Base-by-base conservation (phyloP, 2,888 invertebrate species). In the Erebia ligea region DNA sequence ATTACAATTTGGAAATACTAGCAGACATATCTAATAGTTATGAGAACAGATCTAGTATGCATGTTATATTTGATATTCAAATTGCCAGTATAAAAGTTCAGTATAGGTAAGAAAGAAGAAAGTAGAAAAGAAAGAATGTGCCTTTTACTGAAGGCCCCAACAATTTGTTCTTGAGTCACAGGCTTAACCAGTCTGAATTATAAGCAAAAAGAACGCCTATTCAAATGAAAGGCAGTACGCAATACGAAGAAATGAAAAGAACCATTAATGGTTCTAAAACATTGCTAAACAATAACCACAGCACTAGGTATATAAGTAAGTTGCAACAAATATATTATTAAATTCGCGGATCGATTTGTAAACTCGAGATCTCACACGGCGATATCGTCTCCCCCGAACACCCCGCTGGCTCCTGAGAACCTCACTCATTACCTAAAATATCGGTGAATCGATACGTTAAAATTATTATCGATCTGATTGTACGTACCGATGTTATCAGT, bases 281-380 rank as follows among this genome's bases (percentile, higher is more conserved):
- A 21, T 62, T 62, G 8, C 13, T 48, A 52, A 64, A 64, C 17
- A 64, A 65, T 57, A 61, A 57, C 50, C 11, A 4, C 15, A 34
- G 48, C 40, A 59, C 25, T 59, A n/a, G n/a, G n/a, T n/a, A n/a
- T n/a, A n/a, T n/a, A 40, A 59, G 40, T 17, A 40, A 64, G 50
- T n/a, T 52, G 50, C 50, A 68, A 70, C 56, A 65, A 48, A 54
- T 58, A 57, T 34, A 34, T 34, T 34, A 34, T 72, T 63, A 74
- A 66, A 72, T 76, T 79, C 77, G 80, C 80, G 80, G 76, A 85
- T 84, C 83, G 84, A 83, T 82, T 85, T 81, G 81, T 84, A 84
- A 86, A 85, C 82, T 82, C 78, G 73, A 70, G 92, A 92, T 92
- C 90, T 92, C 92, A 88, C 92, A 92, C 86, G 87, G 78, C 86